A percentile compares a stretch with the other conserved stretches of the same genome.
Conservation (phyloP, 2,888 invertebrate genomes). For the Balanococcus diminutus region DNA sequence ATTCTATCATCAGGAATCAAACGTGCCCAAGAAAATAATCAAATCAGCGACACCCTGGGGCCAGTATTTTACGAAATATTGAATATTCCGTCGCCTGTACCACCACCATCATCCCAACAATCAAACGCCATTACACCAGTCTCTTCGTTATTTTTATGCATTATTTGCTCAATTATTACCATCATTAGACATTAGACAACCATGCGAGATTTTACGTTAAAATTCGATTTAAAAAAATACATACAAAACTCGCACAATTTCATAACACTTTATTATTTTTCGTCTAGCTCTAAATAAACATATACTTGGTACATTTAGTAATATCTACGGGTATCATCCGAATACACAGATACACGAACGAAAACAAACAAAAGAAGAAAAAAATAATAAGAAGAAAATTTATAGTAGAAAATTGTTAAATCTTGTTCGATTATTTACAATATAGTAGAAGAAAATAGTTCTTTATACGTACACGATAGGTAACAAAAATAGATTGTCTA, state of each 20-base stretch:
- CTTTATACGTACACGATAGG: slow-evolving; percentile 9
- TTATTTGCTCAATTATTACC: background rate
- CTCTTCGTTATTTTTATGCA: background rate
- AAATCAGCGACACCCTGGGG: background rate
- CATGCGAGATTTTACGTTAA: too few relatives aligned
- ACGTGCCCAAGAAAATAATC: background rate
- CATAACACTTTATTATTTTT: slow-evolving; percentile 37
- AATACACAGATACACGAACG: background rate
- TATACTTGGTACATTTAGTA: slow-evolving; percentile 29
- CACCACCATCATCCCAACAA: background rate
- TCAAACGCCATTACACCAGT: background rate
- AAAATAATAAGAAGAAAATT: background rate
- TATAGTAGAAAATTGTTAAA: slow-evolving; percentile 26
- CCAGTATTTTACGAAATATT: background rate
- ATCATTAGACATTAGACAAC: background rate
- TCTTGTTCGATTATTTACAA: slow-evolving; percentile 26
- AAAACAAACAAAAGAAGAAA: background rate
- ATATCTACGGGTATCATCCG: slow-evolving; percentile 29
- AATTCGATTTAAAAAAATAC: background rate
- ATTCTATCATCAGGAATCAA: background rate
- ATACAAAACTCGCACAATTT: background rate
- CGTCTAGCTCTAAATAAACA: slow-evolving; percentile 37
- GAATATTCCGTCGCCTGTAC: background rate
- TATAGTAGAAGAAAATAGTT: slow-evolving; percentile 15
- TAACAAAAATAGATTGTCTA: slow-evolving; percentile 44